These are phyloP conservation scores for Erannis defoliaria DNA, from an alignment of 2,888 invertebrate genomes.

Conservation along the genomic window DNA sequence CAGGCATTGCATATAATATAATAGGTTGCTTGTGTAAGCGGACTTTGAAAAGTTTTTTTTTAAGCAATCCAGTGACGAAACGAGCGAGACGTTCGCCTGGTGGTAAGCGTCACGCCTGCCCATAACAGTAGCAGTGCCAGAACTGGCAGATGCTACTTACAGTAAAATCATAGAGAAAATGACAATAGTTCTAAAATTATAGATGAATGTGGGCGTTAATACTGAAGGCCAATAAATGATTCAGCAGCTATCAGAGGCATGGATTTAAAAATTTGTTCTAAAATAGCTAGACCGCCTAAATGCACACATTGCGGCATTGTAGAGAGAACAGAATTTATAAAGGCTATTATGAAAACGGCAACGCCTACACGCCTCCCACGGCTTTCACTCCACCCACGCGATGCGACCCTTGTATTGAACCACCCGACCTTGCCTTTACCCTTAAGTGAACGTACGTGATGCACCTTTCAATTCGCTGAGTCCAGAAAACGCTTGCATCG, in stretches of 20 bases:
- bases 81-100: too few relatives aligned
- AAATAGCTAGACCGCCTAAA: slow-evolving; percentile 14
- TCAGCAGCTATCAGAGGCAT: not conserved
- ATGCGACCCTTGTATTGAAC: slow-evolving; percentile 26
- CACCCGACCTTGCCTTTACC: slow-evolving; percentile 20
- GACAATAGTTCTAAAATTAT: too few relatives aligned
- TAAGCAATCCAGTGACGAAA: too few relatives aligned
- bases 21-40: too few relatives aligned
- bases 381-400: slow-evolving; percentile 44
- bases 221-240: slow-evolving; percentile 7
- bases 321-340: slow-evolving; percentile 39
- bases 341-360: slow-evolving; percentile 33
- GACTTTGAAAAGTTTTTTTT: too few relatives aligned
- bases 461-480: slow-evolving; percentile 19
- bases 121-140: too few relatives aligned
- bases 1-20: too few relatives aligned
- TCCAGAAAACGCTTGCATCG: not conserved
- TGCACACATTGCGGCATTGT: slow-evolving; percentile 27
- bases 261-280: slow-evolving; percentile 5
- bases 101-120: too few relatives aligned
- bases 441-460: slow-evolving; percentile 13
- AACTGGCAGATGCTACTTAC: too few relatives aligned
- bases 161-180: too few relatives aligned
- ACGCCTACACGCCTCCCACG: slow-evolving; percentile 54
- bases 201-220: too few relatives aligned